Conservation (phyloP, 1,140 invertebrate species). For the Achroia grisella region DNA sequence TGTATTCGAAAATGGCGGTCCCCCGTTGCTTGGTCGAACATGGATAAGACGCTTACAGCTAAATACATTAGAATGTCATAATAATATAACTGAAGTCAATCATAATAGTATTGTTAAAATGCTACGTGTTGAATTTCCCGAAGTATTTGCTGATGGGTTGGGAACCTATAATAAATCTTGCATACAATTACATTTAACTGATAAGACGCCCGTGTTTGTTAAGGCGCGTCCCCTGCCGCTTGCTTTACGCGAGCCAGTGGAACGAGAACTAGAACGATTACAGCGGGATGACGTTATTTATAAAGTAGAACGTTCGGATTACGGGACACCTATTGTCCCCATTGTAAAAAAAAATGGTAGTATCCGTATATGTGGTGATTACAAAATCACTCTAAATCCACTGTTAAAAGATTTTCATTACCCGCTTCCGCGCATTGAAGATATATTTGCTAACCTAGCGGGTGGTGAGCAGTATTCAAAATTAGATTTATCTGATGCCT, state of each 20-base stretch:
- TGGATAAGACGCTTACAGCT: slow-evolving; percentile 2
- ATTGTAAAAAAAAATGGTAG: too few relatives aligned
- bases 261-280: slow-evolving; percentile 46
- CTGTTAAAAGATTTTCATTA: slow-evolving; percentile 27
- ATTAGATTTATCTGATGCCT: slow-evolving; percentile 28
- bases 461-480: slow-evolving; percentile 26
- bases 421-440: too few relatives aligned
- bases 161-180: slow-evolving; percentile 1
- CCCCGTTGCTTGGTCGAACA: slow-evolving; percentile 48
- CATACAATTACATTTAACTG: background rate
- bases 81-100: background rate
- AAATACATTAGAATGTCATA: background rate
- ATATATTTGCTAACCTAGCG: slow-evolving; percentile 27
- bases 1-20: slow-evolving; percentile 13
- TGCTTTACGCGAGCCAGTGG: slow-evolving; percentile 43
- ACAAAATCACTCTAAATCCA: slow-evolving; percentile 25
- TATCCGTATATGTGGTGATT: too few relatives aligned
- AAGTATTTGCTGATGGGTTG: slow-evolving; percentile 1
- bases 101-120: background rate
- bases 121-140: background rate
- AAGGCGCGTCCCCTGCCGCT: slow-evolving; percentile 36
- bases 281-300: slow-evolving; percentile 28
- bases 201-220: slow-evolving; percentile 14
- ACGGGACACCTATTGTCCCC: slow-evolving; percentile 27
- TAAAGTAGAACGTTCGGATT: slow-evolving; percentile 23